These are phyloP conservation scores for Gasteruption jaculator DNA, from an alignment of 2,888 invertebrate species.

Conservation along the genomic window DNA sequence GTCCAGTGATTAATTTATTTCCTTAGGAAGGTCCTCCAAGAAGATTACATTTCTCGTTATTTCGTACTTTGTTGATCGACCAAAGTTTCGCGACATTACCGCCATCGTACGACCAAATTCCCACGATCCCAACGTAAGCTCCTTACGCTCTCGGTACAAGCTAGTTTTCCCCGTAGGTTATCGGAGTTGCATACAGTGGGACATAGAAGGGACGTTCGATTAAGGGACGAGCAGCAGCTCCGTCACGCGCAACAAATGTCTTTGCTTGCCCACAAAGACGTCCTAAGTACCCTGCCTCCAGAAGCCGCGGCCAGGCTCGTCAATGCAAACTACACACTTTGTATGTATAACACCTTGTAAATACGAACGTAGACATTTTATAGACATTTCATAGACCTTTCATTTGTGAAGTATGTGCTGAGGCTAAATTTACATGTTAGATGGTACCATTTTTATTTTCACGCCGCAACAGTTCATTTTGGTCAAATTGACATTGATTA, in stretches of 20 bases:
- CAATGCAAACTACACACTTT: conserved; percentile 71
- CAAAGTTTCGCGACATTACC: too few species aligned
- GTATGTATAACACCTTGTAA: conserved; percentile 60
- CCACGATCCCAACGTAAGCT: too few species aligned
- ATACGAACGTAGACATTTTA: background rate
- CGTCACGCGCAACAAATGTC: conserved; percentile 70
- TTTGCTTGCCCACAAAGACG: conserved; percentile 67
- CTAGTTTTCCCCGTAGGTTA: conserved; percentile 56
- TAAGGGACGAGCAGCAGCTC: conserved; percentile 72
- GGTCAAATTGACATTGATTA: too few species aligned
- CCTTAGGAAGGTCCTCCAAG: too few species aligned
- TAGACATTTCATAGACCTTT: too few species aligned
- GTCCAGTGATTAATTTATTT: too few species aligned
- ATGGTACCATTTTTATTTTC: background rate
- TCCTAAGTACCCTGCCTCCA: conserved; percentile 64
- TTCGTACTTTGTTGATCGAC: too few species aligned
- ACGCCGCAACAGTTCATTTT: background rate
- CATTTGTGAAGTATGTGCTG: too few species aligned
- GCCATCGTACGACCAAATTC: too few species aligned
- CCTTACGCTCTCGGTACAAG: conserved; percentile 28
- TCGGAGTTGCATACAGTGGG: conserved; percentile 71
- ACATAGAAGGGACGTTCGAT: conserved; percentile 70
- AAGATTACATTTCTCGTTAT: too few species aligned
- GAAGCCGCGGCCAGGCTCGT: conserved; percentile 70
- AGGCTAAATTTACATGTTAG: conserved; percentile 1